phyloP scores from a whole-genome alignment of 2,888 invertebrate genomes.

The Phalera bucephala region DNA sequence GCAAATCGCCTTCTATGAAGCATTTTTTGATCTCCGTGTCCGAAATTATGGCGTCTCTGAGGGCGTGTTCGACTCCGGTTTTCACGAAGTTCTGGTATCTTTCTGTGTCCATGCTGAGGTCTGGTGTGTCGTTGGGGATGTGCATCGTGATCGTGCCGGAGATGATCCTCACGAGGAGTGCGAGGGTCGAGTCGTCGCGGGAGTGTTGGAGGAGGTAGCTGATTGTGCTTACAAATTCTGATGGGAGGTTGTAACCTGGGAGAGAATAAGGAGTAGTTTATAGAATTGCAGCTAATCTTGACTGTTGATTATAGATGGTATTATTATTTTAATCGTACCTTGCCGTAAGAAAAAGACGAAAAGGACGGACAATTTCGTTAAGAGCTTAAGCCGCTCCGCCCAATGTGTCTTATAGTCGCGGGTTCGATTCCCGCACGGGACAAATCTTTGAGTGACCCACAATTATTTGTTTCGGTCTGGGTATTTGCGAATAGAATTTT shows the following conservation, averaged over 20 bases:
- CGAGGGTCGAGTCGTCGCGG: conserved; percentile 81
- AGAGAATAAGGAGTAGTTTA: no score
- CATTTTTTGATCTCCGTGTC: conserved; percentile 65
- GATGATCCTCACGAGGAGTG: conserved; percentile 84
- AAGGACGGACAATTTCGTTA: no score
- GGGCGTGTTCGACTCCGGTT: conserved; percentile 67
- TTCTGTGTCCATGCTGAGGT: conserved; percentile 62
- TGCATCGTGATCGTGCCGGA: conserved; percentile 82
- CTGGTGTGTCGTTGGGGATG: conserved; percentile 58
- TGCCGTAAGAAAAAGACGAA: no score
- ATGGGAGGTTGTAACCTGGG: conserved; percentile 83
- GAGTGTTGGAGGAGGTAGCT: conserved; percentile 84
- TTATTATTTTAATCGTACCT: no score
- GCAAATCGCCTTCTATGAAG: conserved; percentile 50
- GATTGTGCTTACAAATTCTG: conserved; percentile 84
- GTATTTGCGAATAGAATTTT: no score
- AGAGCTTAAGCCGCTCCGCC: no score
- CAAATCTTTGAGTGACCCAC: no score
- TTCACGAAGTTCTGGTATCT: conserved; percentile 63
- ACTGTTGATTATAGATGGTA: no score
- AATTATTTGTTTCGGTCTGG: no score
- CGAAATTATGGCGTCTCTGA: conserved; percentile 63
- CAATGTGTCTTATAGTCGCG: no score
- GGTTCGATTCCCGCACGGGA: no score
- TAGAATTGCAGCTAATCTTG: no score